phyloP scores from a whole-genome alignment of 2,113 vertebrate genomes.

The Rhabdornis inornatus region DNA sequence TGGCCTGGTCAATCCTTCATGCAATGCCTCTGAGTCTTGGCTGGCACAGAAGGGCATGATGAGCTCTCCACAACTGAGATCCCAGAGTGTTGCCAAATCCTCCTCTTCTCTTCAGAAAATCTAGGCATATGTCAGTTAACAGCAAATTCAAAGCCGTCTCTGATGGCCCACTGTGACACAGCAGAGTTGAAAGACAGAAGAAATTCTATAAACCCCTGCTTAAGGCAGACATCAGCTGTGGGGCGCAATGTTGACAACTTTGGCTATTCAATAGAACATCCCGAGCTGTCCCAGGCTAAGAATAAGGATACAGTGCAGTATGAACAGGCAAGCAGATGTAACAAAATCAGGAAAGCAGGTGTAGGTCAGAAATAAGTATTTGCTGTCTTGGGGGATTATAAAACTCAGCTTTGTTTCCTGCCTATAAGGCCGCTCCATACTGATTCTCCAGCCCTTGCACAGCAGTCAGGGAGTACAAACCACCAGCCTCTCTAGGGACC shows the following conservation, averaged over 20 bases:
- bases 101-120: not conserved
- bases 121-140: not conserved
- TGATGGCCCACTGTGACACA: not conserved
- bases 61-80: not conserved
- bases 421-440: not conserved
- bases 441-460: not conserved
- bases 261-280: not conserved
- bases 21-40: not conserved
- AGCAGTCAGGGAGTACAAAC: not conserved
- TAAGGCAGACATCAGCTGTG: not conserved
- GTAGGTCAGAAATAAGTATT: not conserved
- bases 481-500: not conserved
- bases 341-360: not conserved
- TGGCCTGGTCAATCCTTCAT: not conserved
- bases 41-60: not conserved
- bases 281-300: not conserved
- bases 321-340: not conserved
- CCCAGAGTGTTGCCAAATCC: not conserved
- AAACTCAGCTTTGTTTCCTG: not conserved
- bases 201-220: not conserved
- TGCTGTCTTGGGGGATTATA: not conserved
- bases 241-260: not conserved
- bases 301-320: rapidly evolving
- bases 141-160: not conserved
- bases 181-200: not conserved